Evolutionary conservation across 53 echinoderm and acorn worm species (phyloP).

Genomic region (Hippasteria phrygiana): DNA sequence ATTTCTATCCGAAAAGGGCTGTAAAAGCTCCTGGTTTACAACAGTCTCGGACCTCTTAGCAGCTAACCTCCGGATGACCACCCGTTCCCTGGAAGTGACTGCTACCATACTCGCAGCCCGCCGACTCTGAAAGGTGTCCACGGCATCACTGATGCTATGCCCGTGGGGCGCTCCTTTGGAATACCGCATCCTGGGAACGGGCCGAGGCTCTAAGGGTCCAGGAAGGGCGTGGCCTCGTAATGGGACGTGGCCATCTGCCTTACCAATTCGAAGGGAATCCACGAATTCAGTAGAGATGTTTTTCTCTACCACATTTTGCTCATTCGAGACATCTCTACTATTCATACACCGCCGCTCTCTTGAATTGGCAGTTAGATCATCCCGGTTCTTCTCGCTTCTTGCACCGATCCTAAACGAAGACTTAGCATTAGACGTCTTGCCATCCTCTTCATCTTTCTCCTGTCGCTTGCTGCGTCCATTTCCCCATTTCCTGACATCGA

Average conservation of each 20-base stretch:
- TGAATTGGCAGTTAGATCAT: background rate
- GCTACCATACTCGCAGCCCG: constrained; percentile 38
- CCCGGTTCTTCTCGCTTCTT: background rate
- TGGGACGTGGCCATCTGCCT: background rate
- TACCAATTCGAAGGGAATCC: constrained; percentile 46
- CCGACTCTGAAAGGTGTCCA: constrained; percentile 25
- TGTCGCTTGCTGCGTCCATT: background rate
- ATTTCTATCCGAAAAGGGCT: background rate
- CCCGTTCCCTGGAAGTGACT: constrained; percentile 58
- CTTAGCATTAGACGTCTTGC: background rate
- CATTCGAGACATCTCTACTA: background rate
- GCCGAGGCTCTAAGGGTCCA: background rate
- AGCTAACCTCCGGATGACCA: constrained; percentile 69
- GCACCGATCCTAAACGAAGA: background rate
- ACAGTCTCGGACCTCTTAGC: constrained; percentile 58
- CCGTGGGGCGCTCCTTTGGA: constrained; percentile 17
- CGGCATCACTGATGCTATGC: constrained; percentile 47
- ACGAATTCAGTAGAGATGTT: constrained; percentile 37
- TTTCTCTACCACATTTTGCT: background rate
- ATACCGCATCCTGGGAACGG: constrained; percentile 39
- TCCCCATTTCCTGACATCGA: constrained; percentile 60
- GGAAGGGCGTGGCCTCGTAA: constrained; percentile 34
- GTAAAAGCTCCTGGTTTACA: background rate
- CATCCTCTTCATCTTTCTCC: constrained; percentile 7
- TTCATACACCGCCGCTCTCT: constrained; percentile 13